These are phyloP conservation scores for Seriola rivoliana DNA, from an alignment of 2,113 vertebrate genomes.

Conservation along the genomic window DNA sequence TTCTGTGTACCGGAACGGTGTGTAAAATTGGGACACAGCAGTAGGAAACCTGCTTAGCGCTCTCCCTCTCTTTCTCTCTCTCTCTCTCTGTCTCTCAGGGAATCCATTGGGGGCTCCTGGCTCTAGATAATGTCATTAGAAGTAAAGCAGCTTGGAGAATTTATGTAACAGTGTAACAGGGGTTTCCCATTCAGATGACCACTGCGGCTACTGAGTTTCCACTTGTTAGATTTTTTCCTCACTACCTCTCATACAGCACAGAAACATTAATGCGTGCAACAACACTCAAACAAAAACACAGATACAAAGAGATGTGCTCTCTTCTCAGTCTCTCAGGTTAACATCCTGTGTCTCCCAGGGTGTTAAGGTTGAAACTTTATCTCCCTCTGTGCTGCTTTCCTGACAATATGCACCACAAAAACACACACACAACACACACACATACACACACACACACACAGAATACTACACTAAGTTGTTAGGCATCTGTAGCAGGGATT, in stretches of 20 bases:
- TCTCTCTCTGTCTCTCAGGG: slow-evolving; percentile 37
- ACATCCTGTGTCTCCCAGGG: not conserved
- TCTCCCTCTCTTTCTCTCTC: slow-evolving; percentile 5
- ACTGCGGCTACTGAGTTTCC: not conserved
- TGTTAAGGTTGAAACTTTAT: slow-evolving; percentile 14
- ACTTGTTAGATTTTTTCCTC: not conserved
- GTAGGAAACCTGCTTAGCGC: slow-evolving; percentile 51
- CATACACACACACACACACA: not conserved
- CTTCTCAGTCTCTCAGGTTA: slow-evolving; percentile 9
- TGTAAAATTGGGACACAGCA: slow-evolving; percentile 67
- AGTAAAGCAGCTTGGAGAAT: slow-evolving; percentile 67
- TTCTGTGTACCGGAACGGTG: slow-evolving; percentile 34
- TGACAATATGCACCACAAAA: not conserved
- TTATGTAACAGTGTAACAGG: slow-evolving; percentile 45
- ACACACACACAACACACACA: not conserved
- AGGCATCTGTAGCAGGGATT: slow-evolving; percentile 18
- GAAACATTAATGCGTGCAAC: not conserved
- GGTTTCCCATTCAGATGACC: slow-evolving; percentile 65
- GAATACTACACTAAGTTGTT: not conserved
- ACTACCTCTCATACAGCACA: not conserved
- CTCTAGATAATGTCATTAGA: slow-evolving; percentile 75
- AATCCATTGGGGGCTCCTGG: slow-evolving; percentile 65
- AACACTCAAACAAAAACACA: not conserved
- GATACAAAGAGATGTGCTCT: not conserved
- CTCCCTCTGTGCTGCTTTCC: slow-evolving; percentile 16